A percentile compares a stretch with the other conserved stretches of the same genome.
phyloP scores from a whole-genome alignment of 2,888 invertebrate genomes.

The Drosophila recens region DNA sequence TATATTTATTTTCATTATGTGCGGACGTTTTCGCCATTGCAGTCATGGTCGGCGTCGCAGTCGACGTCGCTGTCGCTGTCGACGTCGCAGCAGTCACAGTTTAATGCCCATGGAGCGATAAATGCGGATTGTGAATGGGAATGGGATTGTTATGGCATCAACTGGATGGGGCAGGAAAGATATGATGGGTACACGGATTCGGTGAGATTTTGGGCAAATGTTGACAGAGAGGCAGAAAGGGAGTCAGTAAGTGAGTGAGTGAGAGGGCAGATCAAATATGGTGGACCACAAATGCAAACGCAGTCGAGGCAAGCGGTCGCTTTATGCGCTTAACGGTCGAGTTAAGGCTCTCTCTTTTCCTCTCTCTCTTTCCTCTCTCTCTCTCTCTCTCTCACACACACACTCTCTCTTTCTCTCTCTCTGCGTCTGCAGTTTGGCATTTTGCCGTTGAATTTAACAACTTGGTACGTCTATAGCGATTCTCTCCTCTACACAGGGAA shows the following conservation, averaged over 20 bases:
- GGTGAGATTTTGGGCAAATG: constrained; percentile 35
- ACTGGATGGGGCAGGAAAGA: constrained; percentile 14
- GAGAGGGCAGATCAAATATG: constrained; percentile 28
- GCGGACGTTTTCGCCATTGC: constrained; percentile 15
- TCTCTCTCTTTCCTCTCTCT: neutral
- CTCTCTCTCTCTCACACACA: neutral
- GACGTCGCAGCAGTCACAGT: constrained; percentile 44
- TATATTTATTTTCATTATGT: constrained; percentile 53
- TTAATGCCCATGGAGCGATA: constrained; percentile 66
- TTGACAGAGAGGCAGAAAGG: neutral
- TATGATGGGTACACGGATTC: constrained; percentile 40
- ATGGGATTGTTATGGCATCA: constrained; percentile 54
- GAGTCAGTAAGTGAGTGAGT: neutral
- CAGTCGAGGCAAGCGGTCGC: constrained; percentile 42
- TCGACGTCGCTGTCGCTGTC: constrained; percentile 1
- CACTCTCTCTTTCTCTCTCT: neutral
- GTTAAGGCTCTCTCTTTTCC: constrained; percentile 40
- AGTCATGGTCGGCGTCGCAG: constrained; percentile 1
- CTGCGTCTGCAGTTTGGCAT: constrained; percentile 34
- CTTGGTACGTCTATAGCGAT: constrained; percentile 24
- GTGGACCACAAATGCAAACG: constrained; percentile 62
- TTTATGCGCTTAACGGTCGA: constrained; percentile 62
- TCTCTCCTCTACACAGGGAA: neutral
- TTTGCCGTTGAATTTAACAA: constrained; percentile 51
- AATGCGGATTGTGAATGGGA: constrained; percentile 55